A percentile compares a stretch with the other conserved stretches of the same genome.
These are phyloP conservation scores for Tupaia tana DNA, from an alignment of 2,113 vertebrate genomes.

Conservation along the genomic window DNA sequence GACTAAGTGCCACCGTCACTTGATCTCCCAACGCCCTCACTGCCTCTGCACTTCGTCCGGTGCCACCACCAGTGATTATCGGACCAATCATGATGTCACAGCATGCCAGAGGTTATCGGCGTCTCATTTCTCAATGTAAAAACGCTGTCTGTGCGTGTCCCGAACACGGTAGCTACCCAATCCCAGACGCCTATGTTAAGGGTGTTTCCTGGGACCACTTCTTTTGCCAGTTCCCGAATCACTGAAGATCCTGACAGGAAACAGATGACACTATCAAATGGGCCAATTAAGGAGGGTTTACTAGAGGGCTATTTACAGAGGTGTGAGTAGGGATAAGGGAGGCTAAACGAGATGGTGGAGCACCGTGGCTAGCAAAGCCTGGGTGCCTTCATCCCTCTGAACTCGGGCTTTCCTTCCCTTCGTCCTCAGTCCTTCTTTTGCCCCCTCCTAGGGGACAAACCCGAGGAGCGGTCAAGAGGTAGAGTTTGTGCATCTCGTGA, in stretches of 20 bases:
- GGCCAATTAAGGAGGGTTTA: conserved; percentile 52
- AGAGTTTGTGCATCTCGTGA: neutral
- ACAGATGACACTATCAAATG: conserved; percentile 57
- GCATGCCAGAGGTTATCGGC: conserved; percentile 75
- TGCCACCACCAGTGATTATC: conserved; percentile 71
- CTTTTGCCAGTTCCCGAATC: conserved; percentile 62
- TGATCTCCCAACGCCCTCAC: conserved; percentile 58
- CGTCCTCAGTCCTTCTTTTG: neutral
- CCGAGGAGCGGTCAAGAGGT: neutral
- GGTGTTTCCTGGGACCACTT: conserved; percentile 63
- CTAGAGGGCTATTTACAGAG: conserved; percentile 62
- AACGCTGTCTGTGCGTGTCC: conserved; percentile 50
- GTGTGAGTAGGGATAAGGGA: conserved; percentile 21
- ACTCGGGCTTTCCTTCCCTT: neutral
- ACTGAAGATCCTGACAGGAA: conserved; percentile 72
- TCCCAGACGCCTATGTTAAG: conserved; percentile 71
- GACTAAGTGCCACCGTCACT: conserved; percentile 67
- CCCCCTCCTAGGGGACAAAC: neutral
- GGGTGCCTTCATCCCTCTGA: neutral
- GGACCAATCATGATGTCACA: conserved; percentile 74
- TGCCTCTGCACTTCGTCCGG: conserved; percentile 73
- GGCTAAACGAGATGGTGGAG: conserved; percentile 1
- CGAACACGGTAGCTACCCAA: conserved; percentile 57
- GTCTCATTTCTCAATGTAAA: conserved; percentile 57
- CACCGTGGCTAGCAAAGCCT: neutral